phyloP scores from a whole-genome alignment of 2,888 invertebrate species.

The Idaea straminata region DNA sequence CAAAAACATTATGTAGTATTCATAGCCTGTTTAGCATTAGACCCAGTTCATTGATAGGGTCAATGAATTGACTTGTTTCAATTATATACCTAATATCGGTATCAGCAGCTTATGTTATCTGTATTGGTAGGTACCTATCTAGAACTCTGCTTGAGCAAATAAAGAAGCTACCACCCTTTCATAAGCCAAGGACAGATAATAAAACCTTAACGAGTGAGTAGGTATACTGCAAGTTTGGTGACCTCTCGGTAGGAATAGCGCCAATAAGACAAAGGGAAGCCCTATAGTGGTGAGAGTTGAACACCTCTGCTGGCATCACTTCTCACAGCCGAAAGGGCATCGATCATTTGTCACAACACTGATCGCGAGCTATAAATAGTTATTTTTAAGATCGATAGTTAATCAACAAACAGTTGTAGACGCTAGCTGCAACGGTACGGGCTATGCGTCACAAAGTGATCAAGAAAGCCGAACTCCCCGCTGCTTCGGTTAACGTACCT shows the following conservation, averaged over 20 bases:
- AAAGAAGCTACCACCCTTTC: constrained; percentile 14
- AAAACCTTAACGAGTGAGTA: not conserved
- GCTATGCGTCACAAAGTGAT: constrained; percentile 46
- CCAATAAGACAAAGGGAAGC: not conserved
- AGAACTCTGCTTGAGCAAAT: constrained; percentile 13
- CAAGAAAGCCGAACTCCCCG: constrained; percentile 28
- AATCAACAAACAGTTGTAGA: constrained; percentile 29
- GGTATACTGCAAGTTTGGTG: not conserved
- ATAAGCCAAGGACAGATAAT: not conserved
- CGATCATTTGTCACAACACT: constrained; percentile 37
- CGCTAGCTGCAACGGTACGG: constrained; percentile 25
- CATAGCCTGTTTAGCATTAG: not conserved
- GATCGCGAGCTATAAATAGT: constrained; percentile 40
- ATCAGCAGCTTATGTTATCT: not conserved
- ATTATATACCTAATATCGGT: not conserved
- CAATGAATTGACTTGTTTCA: not conserved
- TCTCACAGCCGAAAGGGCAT: constrained; percentile 17
- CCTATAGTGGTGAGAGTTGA: not conserved
- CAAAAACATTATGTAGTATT: not conserved
- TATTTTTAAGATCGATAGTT: constrained; percentile 37
- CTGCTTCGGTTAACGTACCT: constrained; percentile 52
- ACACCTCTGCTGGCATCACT: not conserved
- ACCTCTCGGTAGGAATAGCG: constrained; percentile 1
- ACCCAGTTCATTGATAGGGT: not conserved
- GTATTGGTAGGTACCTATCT: not conserved